Evolutionary conservation across 1,140 invertebrate species (phyloP).

Genomic region (Hyphantria cunea): DNA sequence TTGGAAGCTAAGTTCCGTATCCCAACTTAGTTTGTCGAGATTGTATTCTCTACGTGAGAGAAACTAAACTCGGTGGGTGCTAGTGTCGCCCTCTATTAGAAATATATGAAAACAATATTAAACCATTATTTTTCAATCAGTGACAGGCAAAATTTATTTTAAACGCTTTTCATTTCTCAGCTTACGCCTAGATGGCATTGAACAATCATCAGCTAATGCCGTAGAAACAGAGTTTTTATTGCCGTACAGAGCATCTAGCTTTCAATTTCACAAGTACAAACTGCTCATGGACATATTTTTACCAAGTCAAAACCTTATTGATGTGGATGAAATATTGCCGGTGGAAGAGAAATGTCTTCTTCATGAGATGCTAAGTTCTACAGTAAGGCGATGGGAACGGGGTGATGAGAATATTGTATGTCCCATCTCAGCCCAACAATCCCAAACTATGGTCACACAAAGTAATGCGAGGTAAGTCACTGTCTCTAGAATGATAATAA

Average conservation of each 20-base stretch:
- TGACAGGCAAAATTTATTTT: too few species aligned
- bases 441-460: conserved; percentile 47
- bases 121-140: too few species aligned
- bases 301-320: conserved; percentile 75
- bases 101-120: too few species aligned
- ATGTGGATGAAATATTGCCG: conserved; percentile 74
- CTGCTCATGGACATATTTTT: conserved; percentile 83
- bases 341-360: conserved; percentile 82
- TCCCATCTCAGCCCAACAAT: conserved; percentile 60
- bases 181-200: conserved; percentile 85
- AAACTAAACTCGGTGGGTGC: too few species aligned
- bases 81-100: too few species aligned
- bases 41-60: too few species aligned
- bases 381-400: conserved; percentile 79
- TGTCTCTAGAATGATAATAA: too few species aligned
- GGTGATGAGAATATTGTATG: conserved; percentile 80
- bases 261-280: conserved; percentile 83
- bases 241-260: conserved; percentile 83
- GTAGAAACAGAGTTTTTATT: conserved; percentile 77
- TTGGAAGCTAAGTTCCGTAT: too few species aligned
- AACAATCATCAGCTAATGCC: conserved; percentile 71
- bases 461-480: conserved; percentile 55
- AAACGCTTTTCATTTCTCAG: conserved; percentile 54
- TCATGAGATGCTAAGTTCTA: conserved; percentile 83
- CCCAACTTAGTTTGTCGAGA: too few species aligned